These are phyloP conservation scores for Alcedo quadribrachys DNA, from an alignment of 2,797 vertebrate species.

Conservation along the genomic window DNA sequence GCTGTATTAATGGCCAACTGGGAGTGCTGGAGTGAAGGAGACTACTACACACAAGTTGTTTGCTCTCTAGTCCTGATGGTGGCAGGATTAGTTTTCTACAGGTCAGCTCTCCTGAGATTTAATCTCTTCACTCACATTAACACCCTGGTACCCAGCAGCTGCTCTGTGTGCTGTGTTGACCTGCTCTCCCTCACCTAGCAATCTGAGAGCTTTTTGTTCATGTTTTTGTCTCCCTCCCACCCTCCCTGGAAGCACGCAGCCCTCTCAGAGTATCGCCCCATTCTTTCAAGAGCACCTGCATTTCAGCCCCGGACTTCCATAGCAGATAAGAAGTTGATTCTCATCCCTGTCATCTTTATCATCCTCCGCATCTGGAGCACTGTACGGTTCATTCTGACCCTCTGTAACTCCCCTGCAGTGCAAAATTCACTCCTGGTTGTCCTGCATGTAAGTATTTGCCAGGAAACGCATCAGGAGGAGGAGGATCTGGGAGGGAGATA, in stretches of 20 bases:
- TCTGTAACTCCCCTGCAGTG: slow-evolving; percentile 81
- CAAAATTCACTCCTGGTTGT: slow-evolving; percentile 86
- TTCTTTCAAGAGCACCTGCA: slow-evolving; percentile 77
- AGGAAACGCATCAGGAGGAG: rapidly evolving
- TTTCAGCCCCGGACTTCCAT: slow-evolving; percentile 76
- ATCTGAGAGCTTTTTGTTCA: neutral
- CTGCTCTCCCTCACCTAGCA: neutral
- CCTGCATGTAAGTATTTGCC: slow-evolving; percentile 85
- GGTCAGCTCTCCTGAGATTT: neutral
- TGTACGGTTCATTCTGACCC: slow-evolving; percentile 89
- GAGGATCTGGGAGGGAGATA: neutral
- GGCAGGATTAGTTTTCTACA: neutral
- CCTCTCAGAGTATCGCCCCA: slow-evolving; percentile 93
- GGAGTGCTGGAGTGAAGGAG: neutral
- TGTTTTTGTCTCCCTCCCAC: neutral
- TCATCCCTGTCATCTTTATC: slow-evolving; percentile 96
- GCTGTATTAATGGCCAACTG: neutral
- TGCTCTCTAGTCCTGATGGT: neutral
- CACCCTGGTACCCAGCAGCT: neutral
- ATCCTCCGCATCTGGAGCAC: slow-evolving; percentile 94
- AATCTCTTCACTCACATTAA: neutral
- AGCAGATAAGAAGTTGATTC: slow-evolving; percentile 90
- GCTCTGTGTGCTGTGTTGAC: neutral
- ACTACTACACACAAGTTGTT: rapidly evolving
- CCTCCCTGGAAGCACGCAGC: slow-evolving; percentile 82